phyloP scores from a whole-genome alignment of 2,797 vertebrate species.

The Lophotriccus pileatus region DNA sequence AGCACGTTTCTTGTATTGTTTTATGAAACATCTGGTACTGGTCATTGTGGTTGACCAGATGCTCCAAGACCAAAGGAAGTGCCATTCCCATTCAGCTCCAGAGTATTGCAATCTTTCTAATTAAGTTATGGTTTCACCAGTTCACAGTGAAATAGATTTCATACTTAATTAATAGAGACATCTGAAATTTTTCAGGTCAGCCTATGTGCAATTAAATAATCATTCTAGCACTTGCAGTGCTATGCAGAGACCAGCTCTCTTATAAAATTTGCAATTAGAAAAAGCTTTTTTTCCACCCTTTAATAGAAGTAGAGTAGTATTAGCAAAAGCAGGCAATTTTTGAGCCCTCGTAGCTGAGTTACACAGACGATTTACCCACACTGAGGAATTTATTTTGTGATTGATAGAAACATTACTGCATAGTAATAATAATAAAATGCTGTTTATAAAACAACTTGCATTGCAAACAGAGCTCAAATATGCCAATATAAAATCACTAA shows the following conservation, averaged over 20 bases:
- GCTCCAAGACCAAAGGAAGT: neutral
- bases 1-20: neutral
- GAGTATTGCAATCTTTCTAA: slow-evolving; percentile 7
- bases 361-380: neutral
- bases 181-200: neutral
- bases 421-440: slow-evolving; percentile 8
- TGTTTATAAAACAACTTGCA: slow-evolving; percentile 15
- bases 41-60: slow-evolving; percentile 8
- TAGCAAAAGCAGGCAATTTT: neutral
- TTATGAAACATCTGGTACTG: slow-evolving; percentile 10
- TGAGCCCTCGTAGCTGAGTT: neutral
- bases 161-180: neutral
- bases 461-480: slow-evolving; percentile 8
- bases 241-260: neutral
- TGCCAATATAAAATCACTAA: neutral
- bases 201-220: neutral
- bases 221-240: neutral
- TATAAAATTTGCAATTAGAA: neutral
- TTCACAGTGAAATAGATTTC: neutral
- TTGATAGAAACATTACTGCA: neutral
- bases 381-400: slow-evolving; percentile 6
- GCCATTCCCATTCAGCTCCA: neutral
- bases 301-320: neutral
- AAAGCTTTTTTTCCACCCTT: neutral
- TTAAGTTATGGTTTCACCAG: slow-evolving; percentile 26